Conservation (phyloP, 37 sponge, comb jelly and placozoan genomes). For the Amphimedon queenslandica region DNA sequence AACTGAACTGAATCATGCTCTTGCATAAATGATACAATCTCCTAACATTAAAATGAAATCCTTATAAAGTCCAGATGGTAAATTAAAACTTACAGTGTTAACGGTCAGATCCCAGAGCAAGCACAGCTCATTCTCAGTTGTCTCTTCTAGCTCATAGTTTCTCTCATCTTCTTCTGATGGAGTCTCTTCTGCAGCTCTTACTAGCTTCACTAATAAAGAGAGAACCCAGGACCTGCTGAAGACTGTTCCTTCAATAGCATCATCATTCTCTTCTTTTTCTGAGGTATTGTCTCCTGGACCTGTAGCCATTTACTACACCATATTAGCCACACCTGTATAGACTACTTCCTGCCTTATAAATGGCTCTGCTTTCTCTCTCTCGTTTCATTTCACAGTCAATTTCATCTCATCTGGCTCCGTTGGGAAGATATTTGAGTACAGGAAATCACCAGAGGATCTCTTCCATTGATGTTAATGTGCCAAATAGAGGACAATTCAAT, state of each 20-base stretch:
- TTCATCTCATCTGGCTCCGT: too few relatives aligned
- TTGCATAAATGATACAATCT: conserved; percentile 29
- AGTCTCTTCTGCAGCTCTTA: conserved; percentile 8
- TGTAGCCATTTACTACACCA: too few relatives aligned
- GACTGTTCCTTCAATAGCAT: conserved; percentile 50
- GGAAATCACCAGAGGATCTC: too few relatives aligned
- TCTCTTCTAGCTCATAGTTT: conserved; percentile 7
- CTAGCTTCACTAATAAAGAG: conserved; percentile 46
- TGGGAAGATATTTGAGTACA: too few relatives aligned
- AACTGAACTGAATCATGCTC: conserved; percentile 21
- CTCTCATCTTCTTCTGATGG: background rate
- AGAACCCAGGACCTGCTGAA: conserved; percentile 65
- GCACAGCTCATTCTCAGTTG: conserved; percentile 39
- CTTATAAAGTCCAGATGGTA: background rate
- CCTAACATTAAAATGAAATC: conserved; percentile 13
- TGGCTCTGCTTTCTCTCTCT: too few relatives aligned
- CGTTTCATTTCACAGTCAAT: too few relatives aligned
- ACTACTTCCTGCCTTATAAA: too few relatives aligned
- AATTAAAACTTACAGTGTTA: conserved; percentile 29
- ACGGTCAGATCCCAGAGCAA: conserved; percentile 55
- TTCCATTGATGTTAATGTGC: too few relatives aligned
- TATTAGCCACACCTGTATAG: too few relatives aligned
- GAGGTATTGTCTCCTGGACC: too few relatives aligned
- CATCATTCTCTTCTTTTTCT: too few relatives aligned
- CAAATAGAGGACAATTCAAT: background rate